Percentiles rank a stretch among this genome's conserved stretches.
These are phyloP conservation scores for Pseudotriccus pelzelni DNA, from an alignment of 2,797 vertebrate genomes.

Conservation along the genomic window DNA sequence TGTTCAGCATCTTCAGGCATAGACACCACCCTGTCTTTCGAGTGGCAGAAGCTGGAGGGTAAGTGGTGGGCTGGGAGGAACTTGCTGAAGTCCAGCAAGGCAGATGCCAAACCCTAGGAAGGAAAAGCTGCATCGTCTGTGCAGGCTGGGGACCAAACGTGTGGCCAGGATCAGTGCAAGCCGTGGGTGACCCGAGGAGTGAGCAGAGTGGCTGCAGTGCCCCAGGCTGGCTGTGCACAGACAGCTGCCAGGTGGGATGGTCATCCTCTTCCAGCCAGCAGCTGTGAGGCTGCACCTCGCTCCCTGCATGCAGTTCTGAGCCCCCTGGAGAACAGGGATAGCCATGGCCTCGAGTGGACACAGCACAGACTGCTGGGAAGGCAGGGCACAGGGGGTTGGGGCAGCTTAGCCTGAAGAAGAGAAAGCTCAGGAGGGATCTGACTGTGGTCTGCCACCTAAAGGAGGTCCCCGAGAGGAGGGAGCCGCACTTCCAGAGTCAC, in stretches of 20 bases:
- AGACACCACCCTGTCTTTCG: neutral
- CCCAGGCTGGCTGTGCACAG: neutral
- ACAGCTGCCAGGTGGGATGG: neutral
- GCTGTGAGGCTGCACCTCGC: neutral
- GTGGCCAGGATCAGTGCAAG: neutral
- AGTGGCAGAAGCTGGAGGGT: neutral
- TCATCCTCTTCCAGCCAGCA: neutral
- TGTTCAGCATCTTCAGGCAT: neutral
- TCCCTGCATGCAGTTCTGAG: neutral
- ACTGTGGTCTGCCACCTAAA: neutral
- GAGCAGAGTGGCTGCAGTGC: neutral
- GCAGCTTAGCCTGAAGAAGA: neutral
- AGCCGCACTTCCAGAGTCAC: neutral
- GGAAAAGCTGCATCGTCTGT: neutral
- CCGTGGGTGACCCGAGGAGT: neutral
- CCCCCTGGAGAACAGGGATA: neutral
- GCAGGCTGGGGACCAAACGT: neutral
- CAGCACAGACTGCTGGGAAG: neutral
- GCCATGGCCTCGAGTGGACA: accelerated
- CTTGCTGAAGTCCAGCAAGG: neutral
- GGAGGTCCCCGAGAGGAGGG: neutral
- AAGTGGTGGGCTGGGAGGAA: neutral
- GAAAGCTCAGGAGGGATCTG: neutral
- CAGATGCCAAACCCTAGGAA: neutral
- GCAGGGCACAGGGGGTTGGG: neutral